Conservation (phyloP, 1,140 invertebrate species). For the Drepana arcuata region DNA sequence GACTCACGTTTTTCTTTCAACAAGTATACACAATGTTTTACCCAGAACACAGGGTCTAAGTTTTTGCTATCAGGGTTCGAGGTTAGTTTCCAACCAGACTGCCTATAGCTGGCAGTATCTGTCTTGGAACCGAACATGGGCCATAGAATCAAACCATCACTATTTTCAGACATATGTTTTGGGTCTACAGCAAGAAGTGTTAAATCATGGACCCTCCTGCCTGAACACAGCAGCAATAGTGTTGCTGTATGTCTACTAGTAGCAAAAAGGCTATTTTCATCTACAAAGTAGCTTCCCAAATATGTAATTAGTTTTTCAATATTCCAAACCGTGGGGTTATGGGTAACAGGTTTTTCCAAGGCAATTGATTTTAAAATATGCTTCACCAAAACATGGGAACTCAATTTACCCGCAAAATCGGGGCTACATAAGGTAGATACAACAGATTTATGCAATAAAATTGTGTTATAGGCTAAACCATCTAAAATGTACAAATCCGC, state of each 20-base stretch:
- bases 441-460: constrained; percentile 3
- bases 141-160: constrained; percentile 14
- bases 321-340: constrained; percentile 14
- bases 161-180: background rate
- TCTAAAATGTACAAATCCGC: background rate
- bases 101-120: constrained; percentile 6
- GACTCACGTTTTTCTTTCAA: constrained; percentile 10
- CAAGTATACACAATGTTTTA: constrained; percentile 15
- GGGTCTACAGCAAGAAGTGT: constrained; percentile 3
- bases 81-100: constrained; percentile 17
- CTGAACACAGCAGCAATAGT: constrained; percentile 3
- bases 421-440: constrained; percentile 1
- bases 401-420: background rate
- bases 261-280: constrained; percentile 1
- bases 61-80: constrained; percentile 14
- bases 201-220: no score
- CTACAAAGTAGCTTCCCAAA: background rate
- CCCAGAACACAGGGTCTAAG: constrained; percentile 21
- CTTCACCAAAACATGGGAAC: constrained; percentile 3
- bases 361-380: constrained; percentile 16
- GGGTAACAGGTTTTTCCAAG: background rate
- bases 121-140: constrained; percentile 21
- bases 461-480: constrained; percentile 2
- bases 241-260: background rate
- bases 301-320: constrained; percentile 5